phyloP scores from a whole-genome alignment of 2,888 invertebrate species.

The Drosophila nr. medialis region DNA sequence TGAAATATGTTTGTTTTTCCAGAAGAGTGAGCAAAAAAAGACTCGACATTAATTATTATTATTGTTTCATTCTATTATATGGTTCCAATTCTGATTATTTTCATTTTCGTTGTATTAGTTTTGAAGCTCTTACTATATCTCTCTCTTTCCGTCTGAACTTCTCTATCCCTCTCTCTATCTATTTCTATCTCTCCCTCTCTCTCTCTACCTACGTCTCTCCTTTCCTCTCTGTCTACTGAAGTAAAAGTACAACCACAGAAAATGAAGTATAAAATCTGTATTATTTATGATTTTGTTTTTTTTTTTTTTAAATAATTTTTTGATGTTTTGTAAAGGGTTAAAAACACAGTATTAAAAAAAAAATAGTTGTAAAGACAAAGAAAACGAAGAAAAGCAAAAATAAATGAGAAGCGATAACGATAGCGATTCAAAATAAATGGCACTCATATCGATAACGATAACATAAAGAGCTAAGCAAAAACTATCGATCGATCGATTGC shows the following conservation, averaged over 20 bases:
- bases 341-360: conserved; percentile 37
- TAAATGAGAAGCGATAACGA: conserved; percentile 63
- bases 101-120: conserved; percentile 57
- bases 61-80: conserved; percentile 20
- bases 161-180: conserved; percentile 19
- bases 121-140: conserved; percentile 41
- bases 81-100: conserved; percentile 27
- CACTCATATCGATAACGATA: conserved; percentile 59
- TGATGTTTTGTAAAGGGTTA: conserved; percentile 35
- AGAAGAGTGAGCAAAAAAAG: conserved; percentile 30
- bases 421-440: conserved; percentile 37
- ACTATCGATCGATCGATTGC: conserved; percentile 66
- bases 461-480: conserved; percentile 54
- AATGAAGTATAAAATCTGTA: conserved; percentile 27
- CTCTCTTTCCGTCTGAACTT: conserved; percentile 27
- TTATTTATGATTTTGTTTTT: conserved; percentile 21
- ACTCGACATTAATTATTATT: conserved; percentile 36
- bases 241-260: conserved; percentile 55
- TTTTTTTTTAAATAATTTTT: conserved; percentile 17
- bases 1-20: conserved; percentile 9
- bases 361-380: conserved; percentile 68
- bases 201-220: conserved; percentile 26
- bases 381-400: conserved; percentile 75
- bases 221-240: conserved; percentile 36
- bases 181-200: neutral